Evolutionary conservation across 2,797 vertebrate species (phyloP).

Genomic region (Spinus olivaceus): DNA sequence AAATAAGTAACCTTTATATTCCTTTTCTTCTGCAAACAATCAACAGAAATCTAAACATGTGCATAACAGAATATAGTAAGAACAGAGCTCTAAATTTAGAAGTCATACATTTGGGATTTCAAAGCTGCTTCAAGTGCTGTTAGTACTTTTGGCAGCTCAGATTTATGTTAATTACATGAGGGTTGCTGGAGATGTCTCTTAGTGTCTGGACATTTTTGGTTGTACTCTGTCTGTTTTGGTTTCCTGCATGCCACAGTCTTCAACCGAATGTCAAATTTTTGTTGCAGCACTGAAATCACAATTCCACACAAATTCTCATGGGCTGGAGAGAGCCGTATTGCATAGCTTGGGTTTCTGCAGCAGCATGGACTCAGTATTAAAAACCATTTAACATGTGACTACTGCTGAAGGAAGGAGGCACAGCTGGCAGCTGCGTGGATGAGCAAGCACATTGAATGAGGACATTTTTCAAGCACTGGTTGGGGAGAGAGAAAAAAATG

Average conservation of each 20-base stretch:
- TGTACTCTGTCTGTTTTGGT: conserved; percentile 57
- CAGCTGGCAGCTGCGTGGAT: conserved; percentile 70
- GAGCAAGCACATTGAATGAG: conserved; percentile 68
- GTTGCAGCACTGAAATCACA: conserved; percentile 1
- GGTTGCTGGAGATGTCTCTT: conserved; percentile 56
- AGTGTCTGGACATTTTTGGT: conserved; percentile 57
- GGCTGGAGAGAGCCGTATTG: neutral
- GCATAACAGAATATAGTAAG: conserved; percentile 61
- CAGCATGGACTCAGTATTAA: neutral
- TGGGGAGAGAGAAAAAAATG: conserved; percentile 65
- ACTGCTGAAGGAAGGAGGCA: conserved; percentile 45
- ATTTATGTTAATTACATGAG: conserved; percentile 66
- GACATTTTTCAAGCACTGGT: conserved; percentile 69
- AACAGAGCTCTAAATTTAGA: conserved; percentile 64
- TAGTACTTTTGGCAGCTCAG: conserved; percentile 65
- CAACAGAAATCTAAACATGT: conserved; percentile 64
- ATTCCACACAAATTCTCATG: conserved; percentile 35
- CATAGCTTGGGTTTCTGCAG: conserved; percentile 6
- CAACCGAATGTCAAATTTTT: neutral
- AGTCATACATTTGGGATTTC: conserved; percentile 60
- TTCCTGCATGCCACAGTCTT: conserved; percentile 45
- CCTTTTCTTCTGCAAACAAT: conserved; percentile 63
- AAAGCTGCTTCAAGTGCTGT: conserved; percentile 61
- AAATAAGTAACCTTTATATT: conserved; percentile 52
- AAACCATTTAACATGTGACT: conserved; percentile 31